Conservation (phyloP, 2,113 vertebrate genomes). For the Muscicapa adusta region DNA sequence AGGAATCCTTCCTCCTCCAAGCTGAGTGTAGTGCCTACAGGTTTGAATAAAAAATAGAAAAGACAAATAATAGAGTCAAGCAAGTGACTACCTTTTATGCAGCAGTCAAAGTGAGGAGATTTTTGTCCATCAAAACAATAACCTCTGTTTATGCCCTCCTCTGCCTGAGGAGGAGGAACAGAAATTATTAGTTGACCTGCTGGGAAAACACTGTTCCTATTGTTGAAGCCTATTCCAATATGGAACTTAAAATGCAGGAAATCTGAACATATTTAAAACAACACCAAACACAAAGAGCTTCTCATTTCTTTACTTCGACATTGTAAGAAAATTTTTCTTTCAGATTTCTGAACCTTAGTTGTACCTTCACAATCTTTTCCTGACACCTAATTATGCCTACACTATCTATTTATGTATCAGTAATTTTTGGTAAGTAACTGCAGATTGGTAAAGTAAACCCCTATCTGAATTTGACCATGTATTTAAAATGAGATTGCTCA, state of each 20-base stretch:
- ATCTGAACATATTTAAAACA: not conserved
- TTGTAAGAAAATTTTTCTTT: not conserved
- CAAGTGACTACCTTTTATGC: not conserved
- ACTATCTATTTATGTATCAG: not conserved
- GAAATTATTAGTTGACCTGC: not conserved
- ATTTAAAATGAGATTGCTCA: not conserved
- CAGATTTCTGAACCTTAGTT: not conserved
- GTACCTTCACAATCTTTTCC: not conserved
- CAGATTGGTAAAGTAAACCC: not conserved
- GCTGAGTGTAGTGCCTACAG: conserved; percentile 84
- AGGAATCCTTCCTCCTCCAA: conserved; percentile 89
- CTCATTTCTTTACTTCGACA: not conserved
- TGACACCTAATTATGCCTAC: not conserved
- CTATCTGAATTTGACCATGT: not conserved
- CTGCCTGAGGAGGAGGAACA: not conserved
- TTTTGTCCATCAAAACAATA: not conserved
- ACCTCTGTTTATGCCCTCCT: not conserved
- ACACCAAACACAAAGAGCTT: not conserved
- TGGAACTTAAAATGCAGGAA: not conserved
- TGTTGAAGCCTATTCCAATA: not conserved
- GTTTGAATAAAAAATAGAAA: not conserved
- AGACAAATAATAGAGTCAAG: not conserved
- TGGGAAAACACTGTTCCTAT: not conserved
- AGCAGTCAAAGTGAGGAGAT: not conserved
- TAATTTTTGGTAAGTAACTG: not conserved